Conservation (phyloP, 2,113 vertebrate species). For the Colaptes auratus region DNA sequence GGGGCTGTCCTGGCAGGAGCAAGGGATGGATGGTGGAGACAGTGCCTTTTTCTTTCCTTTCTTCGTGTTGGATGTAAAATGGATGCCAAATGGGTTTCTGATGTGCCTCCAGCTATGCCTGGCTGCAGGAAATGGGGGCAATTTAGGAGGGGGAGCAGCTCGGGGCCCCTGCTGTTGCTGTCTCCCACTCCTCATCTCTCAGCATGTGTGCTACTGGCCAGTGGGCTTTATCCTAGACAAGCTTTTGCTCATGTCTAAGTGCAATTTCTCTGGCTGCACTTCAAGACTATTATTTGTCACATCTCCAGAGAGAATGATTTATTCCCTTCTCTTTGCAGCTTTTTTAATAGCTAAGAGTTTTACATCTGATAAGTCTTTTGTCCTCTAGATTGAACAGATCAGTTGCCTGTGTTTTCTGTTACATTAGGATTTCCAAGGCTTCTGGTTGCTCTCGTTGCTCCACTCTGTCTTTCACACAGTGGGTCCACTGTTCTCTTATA, state of each 20-base stretch:
- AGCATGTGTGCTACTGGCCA: not conserved
- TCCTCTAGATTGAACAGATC: not conserved
- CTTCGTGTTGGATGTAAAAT: not conserved
- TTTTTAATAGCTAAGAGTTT: not conserved
- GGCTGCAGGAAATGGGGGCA: not conserved
- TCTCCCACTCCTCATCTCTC: not conserved
- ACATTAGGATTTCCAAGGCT: not conserved
- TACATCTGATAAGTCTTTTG: not conserved
- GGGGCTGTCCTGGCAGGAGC: not conserved
- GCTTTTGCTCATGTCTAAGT: not conserved
- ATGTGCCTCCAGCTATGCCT: not conserved
- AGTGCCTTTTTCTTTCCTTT: not conserved
- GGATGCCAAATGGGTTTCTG: not conserved
- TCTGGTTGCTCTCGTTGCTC: not conserved
- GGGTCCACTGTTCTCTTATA: not conserved
- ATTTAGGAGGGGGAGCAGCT: not conserved
- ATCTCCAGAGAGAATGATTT: conserved; percentile 4
- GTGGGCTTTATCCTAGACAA: not conserved
- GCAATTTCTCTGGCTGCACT: not conserved
- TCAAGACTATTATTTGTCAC: conserved; percentile 16
- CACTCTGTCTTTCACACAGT: not conserved
- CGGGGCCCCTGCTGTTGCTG: accelerated
- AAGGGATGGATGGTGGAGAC: not conserved
- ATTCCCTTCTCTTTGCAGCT: not conserved
- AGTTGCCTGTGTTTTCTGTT: not conserved